phyloP scores from a whole-genome alignment of 2,113 vertebrate species.

The Callorhinus ursinus region DNA sequence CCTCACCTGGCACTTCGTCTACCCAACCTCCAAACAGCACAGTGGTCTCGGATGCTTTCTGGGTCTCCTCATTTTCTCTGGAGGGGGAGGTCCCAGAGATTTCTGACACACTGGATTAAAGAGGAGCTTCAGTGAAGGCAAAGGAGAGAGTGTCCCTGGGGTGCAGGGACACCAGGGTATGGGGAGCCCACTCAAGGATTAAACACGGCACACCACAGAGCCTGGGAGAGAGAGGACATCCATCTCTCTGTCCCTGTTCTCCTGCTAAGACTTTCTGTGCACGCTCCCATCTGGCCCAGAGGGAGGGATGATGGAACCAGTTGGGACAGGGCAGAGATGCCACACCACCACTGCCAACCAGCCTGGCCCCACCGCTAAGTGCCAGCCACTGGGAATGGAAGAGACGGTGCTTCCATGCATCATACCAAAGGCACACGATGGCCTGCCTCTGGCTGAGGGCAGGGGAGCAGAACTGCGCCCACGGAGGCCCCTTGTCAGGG shows the following conservation, averaged over 20 bases:
- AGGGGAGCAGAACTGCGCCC: not conserved
- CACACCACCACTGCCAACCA: too few relatives aligned
- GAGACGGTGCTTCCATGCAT: accelerated
- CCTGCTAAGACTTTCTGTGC: accelerated
- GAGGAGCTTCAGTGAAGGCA: not conserved
- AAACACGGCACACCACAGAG: accelerated
- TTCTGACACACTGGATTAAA: not conserved
- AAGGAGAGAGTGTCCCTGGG: not conserved
- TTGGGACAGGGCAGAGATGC: not conserved
- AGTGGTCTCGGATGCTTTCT: not conserved
- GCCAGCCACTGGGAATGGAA: too few relatives aligned
- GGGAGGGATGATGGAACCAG: not conserved
- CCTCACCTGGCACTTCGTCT: not conserved
- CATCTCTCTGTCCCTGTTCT: not conserved
- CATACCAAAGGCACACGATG: not conserved
- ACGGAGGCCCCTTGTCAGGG: not conserved
- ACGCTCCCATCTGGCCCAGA: accelerated
- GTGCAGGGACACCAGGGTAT: not conserved
- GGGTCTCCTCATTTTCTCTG: not conserved
- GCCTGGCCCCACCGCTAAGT: not conserved
- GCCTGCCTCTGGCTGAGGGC: not conserved
- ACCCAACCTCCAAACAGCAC: not conserved
- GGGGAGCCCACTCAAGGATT: too few relatives aligned
- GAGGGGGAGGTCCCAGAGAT: not conserved
- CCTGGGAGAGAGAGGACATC: not conserved